Evolutionary conservation across 2,113 vertebrate species (phyloP).

Genomic region (Antennarius striatus): DNA sequence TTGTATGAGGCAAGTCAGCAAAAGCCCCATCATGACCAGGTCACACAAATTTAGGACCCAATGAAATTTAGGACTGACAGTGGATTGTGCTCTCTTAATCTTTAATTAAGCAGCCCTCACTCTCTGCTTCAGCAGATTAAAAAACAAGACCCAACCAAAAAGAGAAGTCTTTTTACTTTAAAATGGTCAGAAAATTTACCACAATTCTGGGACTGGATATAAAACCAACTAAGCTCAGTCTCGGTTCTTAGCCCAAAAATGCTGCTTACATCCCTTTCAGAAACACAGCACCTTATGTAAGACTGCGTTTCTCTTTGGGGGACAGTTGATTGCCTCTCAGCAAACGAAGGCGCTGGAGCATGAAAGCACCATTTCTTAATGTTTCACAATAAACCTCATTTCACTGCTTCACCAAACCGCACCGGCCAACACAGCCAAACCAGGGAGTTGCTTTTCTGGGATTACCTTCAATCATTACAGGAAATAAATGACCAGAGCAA

Average conservation of each 20-base stretch:
- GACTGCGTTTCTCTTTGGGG: conserved; percentile 69
- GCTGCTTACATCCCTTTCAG: conserved; percentile 18
- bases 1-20: conserved; percentile 71
- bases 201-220: conserved; percentile 19
- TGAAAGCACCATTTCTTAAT: conserved; percentile 70
- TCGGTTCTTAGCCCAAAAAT: conserved; percentile 28
- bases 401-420: conserved; percentile 29
- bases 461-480: conserved; percentile 10
- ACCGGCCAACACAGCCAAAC: conserved; percentile 17
- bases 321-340: conserved; percentile 71
- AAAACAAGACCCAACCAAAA: conserved; percentile 20
- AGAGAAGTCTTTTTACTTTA: conserved; percentile 9
- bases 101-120: conserved; percentile 68
- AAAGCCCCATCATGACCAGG: conserved; percentile 71
- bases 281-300: conserved; percentile 67
- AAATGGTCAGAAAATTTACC: background rate
- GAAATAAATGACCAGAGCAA: background rate
- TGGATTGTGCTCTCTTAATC: conserved; percentile 63
- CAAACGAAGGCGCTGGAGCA: conserved; percentile 62
- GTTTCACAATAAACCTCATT: conserved; percentile 71
- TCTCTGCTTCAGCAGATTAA: conserved; percentile 37
- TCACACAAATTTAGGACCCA: conserved; percentile 73
- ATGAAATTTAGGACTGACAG: conserved; percentile 54
- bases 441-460: conserved; percentile 21
- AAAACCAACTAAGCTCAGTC: conserved; percentile 11